Conservation (phyloP, 1,140 invertebrate species). For the Euura saliciscinereae region DNA sequence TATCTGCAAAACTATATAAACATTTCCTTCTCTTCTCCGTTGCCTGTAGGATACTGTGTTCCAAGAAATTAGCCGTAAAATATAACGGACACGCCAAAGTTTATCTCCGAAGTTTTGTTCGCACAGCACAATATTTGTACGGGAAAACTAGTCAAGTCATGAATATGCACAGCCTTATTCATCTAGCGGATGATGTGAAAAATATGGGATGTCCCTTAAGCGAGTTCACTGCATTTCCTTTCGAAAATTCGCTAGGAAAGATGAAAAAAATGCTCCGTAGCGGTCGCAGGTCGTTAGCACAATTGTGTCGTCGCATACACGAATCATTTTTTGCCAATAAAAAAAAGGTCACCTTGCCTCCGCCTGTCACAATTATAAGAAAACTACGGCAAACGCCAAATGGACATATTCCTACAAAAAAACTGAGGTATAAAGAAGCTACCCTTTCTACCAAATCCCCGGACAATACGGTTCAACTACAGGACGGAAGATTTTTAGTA, state of each 20-base stretch:
- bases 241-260: conserved; percentile 17
- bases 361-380: background rate
- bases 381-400: background rate
- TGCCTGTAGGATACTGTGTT: conserved; percentile 23
- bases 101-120: conserved; percentile 4
- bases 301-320: conserved; percentile 20
- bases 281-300: conserved; percentile 11
- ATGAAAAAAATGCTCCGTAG: conserved; percentile 13
- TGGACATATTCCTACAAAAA: background rate
- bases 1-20: conserved; percentile 17
- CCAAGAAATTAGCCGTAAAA: conserved; percentile 1
- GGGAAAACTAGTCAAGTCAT: background rate
- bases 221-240: conserved; percentile 15
- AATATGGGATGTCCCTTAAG: conserved; percentile 10
- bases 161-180: conserved; percentile 12
- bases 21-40: conserved; percentile 29
- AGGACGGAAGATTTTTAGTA: background rate
- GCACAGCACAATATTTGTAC: background rate
- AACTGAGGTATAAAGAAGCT: background rate
- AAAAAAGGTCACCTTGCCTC: background rate
- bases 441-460: background rate
- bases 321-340: conserved; percentile 13
- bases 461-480: background rate
- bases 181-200: conserved; percentile 13
- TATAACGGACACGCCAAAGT: background rate